phyloP scores from a whole-genome alignment of 2,888 invertebrate species.

The Drosophila pseudotakahashii region DNA sequence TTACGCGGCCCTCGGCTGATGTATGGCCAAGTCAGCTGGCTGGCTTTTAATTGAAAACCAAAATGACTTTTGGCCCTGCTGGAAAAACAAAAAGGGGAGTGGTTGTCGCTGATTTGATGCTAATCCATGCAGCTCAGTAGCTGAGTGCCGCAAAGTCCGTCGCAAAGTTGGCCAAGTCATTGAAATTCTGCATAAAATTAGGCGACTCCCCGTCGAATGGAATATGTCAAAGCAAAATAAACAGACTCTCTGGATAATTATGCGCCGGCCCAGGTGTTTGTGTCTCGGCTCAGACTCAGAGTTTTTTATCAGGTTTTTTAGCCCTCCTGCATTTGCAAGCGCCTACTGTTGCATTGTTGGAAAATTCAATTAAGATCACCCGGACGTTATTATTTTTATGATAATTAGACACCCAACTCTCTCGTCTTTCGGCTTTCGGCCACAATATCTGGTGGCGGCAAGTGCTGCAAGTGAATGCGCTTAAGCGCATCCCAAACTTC shows the following conservation, averaged over 20 bases:
- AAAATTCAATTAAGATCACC: constrained; percentile 64
- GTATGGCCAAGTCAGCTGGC: constrained; percentile 47
- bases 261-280: constrained; percentile 48
- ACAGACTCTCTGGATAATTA: constrained; percentile 64
- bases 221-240: constrained; percentile 71
- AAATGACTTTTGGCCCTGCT: constrained; percentile 46
- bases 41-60: constrained; percentile 71
- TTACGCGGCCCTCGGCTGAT: constrained; percentile 60
- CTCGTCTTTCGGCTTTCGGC: constrained; percentile 12
- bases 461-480: constrained; percentile 16
- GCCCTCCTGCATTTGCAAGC: constrained; percentile 30
- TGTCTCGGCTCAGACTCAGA: constrained; percentile 20
- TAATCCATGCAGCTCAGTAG: constrained; percentile 72
- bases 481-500: constrained; percentile 38
- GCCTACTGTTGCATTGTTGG: constrained; percentile 46
- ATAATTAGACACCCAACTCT: constrained; percentile 57
- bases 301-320: constrained; percentile 48
- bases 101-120: constrained; percentile 69
- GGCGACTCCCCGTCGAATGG: constrained; percentile 43
- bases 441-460: neutral
- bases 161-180: constrained; percentile 45
- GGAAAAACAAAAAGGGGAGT: constrained; percentile 15
- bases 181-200: constrained; percentile 74
- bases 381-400: constrained; percentile 70
- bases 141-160: constrained; percentile 52